Percentiles rank a stretch among this genome's conserved stretches.
These are phyloP conservation scores for Drosophila yakuba DNA, from an alignment of 1,140 invertebrate species.

Conservation along the genomic window DNA sequence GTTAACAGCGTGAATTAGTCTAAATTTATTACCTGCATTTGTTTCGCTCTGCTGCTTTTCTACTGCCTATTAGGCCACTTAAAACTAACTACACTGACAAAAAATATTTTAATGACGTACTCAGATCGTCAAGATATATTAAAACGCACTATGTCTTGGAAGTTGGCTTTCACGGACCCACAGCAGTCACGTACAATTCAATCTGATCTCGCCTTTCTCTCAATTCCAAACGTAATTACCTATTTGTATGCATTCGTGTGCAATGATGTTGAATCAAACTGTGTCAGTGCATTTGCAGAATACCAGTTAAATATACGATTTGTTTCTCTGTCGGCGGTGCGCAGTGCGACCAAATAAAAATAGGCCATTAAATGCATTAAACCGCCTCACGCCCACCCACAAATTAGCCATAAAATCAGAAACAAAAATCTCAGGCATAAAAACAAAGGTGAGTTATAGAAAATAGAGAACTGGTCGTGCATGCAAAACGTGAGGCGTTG, in stretches of 20 bases:
- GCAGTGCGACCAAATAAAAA: constrained; percentile 46
- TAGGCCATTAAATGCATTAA: constrained; percentile 63
- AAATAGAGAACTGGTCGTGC: constrained; percentile 52
- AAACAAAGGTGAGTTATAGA: constrained; percentile 42
- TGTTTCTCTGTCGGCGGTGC: constrained; percentile 34
- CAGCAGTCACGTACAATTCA: constrained; percentile 28
- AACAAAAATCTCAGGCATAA: constrained; percentile 24
- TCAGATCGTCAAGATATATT: not conserved
- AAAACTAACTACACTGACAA: constrained; percentile 3
- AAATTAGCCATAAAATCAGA: constrained; percentile 45
- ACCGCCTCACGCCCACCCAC: constrained; percentile 51
- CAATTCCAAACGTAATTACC: constrained; percentile 47
- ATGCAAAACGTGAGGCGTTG: constrained; percentile 59
- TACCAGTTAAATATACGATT: constrained; percentile 59
- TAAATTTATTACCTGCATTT: constrained; percentile 37
- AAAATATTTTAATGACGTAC: not conserved
- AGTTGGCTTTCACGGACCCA: constrained; percentile 28
- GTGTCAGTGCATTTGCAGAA: constrained; percentile 65
- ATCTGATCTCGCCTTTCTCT: constrained; percentile 52
- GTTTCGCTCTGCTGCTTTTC: constrained; percentile 14
- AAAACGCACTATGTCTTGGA: not conserved
- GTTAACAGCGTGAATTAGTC: constrained; percentile 18
- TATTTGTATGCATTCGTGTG: constrained; percentile 66
- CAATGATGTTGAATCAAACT: constrained; percentile 49
- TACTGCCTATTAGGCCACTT: not conserved